A percentile compares a stretch with the other conserved stretches of the same genome.
phyloP scores from a whole-genome alignment of 2,888 invertebrate species.

The Platycheirus rosarum region DNA sequence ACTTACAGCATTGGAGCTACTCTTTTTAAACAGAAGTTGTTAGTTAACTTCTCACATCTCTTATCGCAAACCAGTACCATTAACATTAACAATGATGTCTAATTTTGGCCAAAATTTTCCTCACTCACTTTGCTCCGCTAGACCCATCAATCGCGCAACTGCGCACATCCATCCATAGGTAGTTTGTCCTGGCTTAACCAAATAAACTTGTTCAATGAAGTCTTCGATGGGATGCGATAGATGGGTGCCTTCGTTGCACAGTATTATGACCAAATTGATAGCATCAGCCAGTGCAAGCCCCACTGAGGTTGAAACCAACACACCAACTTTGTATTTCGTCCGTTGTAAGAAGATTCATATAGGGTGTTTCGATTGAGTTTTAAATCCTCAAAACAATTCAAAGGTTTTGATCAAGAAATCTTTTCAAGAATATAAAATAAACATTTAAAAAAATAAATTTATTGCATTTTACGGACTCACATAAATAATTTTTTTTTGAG shows the following conservation, averaged over 20 bases:
- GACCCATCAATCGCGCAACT: conserved; percentile 52
- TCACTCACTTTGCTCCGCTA: conserved; percentile 55
- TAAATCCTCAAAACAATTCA: too few relatives aligned
- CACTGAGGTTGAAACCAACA: conserved; percentile 44
- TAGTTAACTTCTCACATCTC: conserved; percentile 25
- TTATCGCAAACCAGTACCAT: conserved; percentile 61
- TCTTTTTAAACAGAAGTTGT: conserved; percentile 27
- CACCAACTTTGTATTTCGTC: conserved; percentile 19
- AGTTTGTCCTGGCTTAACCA: background rate
- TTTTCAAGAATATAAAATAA: too few relatives aligned
- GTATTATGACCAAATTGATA: conserved; percentile 59
- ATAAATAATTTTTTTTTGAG: background rate
- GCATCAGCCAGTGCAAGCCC: conserved; percentile 28
- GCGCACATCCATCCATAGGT: conserved; percentile 41
- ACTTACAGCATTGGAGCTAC: background rate
- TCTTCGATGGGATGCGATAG: conserved; percentile 19
- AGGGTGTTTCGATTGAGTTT: too few relatives aligned
- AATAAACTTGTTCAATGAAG: conserved; percentile 51
- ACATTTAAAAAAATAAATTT: too few relatives aligned
- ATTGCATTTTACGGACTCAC: too few relatives aligned
- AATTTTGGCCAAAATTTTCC: conserved; percentile 64
- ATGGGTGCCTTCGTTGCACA: conserved; percentile 56
- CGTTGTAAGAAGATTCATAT: background rate
- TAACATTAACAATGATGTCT: conserved; percentile 64
- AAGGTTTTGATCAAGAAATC: too few relatives aligned